These are phyloP conservation scores for Agrochola circellaris DNA, from an alignment of 2,888 invertebrate genomes.

Conservation along the genomic window DNA sequence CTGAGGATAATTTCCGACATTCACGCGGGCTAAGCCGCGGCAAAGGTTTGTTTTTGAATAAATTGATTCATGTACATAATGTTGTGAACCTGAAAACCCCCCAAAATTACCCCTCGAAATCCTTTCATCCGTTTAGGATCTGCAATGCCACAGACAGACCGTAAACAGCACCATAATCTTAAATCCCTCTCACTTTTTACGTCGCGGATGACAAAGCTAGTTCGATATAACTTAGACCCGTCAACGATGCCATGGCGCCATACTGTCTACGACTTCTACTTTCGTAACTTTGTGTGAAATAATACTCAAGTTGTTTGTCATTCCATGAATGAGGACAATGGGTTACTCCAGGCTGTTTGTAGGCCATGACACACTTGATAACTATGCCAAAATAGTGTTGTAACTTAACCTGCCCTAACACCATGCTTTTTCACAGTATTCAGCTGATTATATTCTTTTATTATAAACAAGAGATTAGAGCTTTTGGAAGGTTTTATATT, in stretches of 20 bases:
- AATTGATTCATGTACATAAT: neutral
- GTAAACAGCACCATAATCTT: neutral
- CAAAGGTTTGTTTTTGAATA: too few relatives aligned
- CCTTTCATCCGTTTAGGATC: neutral
- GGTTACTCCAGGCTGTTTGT: slow-evolving; percentile 17
- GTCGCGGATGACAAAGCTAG: neutral
- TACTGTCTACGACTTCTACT: slow-evolving; percentile 28
- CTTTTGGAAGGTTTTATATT: neutral
- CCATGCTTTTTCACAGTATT: slow-evolving; percentile 1
- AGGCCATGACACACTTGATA: slow-evolving; percentile 41
- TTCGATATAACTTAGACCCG: slow-evolving; percentile 8
- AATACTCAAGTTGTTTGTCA: slow-evolving; percentile 36
- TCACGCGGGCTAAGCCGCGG: too few relatives aligned
- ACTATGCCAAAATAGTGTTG: slow-evolving; percentile 44
- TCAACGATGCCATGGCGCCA: slow-evolving; percentile 21
- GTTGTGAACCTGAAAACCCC: neutral
- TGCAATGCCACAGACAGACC: neutral
- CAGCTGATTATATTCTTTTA: neutral
- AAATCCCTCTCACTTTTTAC: neutral
- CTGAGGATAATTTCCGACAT: too few relatives aligned
- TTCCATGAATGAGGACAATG: slow-evolving; percentile 41
- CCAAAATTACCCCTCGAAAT: neutral
- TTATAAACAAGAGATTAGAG: neutral
- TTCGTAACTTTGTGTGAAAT: slow-evolving; percentile 21
- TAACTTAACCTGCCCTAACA: slow-evolving; percentile 41